Conservation (phyloP, 2,888 invertebrate genomes). For the Melanophora roralis region DNA sequence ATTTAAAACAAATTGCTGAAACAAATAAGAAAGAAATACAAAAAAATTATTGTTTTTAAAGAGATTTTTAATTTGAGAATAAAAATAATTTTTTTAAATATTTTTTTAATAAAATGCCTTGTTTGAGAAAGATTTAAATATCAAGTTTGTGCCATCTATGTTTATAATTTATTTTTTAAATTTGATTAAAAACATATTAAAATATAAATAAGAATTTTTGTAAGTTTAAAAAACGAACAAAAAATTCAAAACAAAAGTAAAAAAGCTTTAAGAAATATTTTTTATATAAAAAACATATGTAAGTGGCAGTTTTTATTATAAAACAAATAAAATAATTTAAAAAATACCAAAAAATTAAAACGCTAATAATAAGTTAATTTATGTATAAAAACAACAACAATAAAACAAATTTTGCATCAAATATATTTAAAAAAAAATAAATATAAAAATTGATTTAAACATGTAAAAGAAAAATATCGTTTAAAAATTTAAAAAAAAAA, state of each 20-base stretch:
- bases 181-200: not conserved
- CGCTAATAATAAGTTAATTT: constrained; percentile 29
- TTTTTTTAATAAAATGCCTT: not conserved
- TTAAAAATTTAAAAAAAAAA: no score
- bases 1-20: no score
- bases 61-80: no score
- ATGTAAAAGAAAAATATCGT: constrained; percentile 14
- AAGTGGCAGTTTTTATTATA: constrained; percentile 59
- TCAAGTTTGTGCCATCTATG: not conserved
- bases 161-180: not conserved
- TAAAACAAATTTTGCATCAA: constrained; percentile 7
- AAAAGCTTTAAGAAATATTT: constrained; percentile 58
- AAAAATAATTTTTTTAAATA: no score
- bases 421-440: constrained; percentile 16
- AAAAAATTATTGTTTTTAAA: no score
- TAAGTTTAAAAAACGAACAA: constrained; percentile 55
- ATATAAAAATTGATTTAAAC: constrained; percentile 18
- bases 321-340: constrained; percentile 18
- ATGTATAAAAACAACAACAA: constrained; percentile 31
- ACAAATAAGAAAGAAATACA: not conserved
- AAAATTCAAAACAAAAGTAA: constrained; percentile 28
- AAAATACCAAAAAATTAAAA: constrained; percentile 19
- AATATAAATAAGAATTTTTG: constrained; percentile 32
- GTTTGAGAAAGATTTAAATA: not conserved
- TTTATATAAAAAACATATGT: constrained; percentile 52